Evolutionary conservation across 2,797 vertebrate species (phyloP), one percentile per base, ranked within the genome.

Genomic region (Bradypus variegatus): DNA sequence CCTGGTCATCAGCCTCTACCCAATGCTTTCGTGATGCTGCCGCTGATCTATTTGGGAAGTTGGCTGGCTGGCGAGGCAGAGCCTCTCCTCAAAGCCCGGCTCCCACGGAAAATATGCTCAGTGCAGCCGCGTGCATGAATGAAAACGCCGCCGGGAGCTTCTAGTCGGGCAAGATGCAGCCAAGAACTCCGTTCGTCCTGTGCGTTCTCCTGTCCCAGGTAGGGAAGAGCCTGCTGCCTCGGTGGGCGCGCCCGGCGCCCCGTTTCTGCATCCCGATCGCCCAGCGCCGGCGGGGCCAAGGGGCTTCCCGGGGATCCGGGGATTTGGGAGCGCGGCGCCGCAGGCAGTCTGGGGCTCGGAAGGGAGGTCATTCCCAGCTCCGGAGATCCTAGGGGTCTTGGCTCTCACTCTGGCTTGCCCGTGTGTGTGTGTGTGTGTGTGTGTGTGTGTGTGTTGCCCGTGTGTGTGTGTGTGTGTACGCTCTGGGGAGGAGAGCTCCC

Each of bases 91-190:
- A 97, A 98, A 97, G 98, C 97, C 98, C 98, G 98, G 98, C 98
- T 98, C 98, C 98, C 98, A 98, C 97, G 98, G 98, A 98, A 98
- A 99, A 99, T 99, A 99, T 99, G 99, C 98, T 97, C 98, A 99
- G 98, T 98, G 98, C 98, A 96, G 97, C 97, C 96, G 97, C 97
- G 97, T 96, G 97, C 97, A 97, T 98, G 98, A 98, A 98, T 98
- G 98, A 98, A 97, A 98, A 97, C 98, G 98, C 97, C 97, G 98
- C 97, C 97, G 98, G 97, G 98, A 97, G 96, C 97, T 97, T 98
- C 97, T 98, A 98, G 98, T 98, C 97, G 98, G 96, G 96, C 97
- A 98, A 97, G 96, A 98, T 99, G 99, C 98, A 99, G 97, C 98
- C 96, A 96, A 97, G 97, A 98, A 97, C 98, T 97, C 98, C 98